These are phyloP conservation scores for Lithophane semibrunnea DNA, from an alignment of 2,888 invertebrate genomes.

Conservation along the genomic window DNA sequence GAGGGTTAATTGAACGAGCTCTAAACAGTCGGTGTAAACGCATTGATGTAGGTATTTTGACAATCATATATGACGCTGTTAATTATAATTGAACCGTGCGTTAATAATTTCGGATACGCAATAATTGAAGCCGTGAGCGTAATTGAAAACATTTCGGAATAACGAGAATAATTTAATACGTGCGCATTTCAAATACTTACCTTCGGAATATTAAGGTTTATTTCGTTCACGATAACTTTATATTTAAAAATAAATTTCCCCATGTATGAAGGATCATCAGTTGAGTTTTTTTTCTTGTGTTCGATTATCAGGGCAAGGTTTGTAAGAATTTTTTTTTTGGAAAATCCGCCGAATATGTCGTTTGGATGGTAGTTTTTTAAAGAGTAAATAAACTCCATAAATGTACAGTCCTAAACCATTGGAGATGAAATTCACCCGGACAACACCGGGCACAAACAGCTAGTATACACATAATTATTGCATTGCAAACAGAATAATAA, in stretches of 20 bases:
- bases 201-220: constrained; percentile 14
- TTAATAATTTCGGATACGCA: constrained; percentile 45
- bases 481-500: constrained; percentile 1
- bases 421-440: no score
- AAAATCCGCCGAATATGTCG: no score
- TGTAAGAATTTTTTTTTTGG: no score
- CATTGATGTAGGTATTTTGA: constrained; percentile 45
- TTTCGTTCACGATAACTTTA: not conserved
- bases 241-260: no score
- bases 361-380: no score
- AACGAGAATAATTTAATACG: constrained; percentile 14
- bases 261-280: no score
- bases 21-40: constrained; percentile 40
- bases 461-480: constrained; percentile 2
- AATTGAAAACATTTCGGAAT: constrained; percentile 52
- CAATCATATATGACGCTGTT: constrained; percentile 47
- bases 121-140: constrained; percentile 33
- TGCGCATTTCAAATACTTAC: constrained; percentile 22
- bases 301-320: no score
- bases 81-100: constrained; percentile 50
- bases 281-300: no score
- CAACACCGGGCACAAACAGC: no score
- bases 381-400: no score
- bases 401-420: no score
- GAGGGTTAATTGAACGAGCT: constrained; percentile 34